Conservation (phyloP, 2,888 invertebrate species). For the Choristoneura rosaceana region DNA sequence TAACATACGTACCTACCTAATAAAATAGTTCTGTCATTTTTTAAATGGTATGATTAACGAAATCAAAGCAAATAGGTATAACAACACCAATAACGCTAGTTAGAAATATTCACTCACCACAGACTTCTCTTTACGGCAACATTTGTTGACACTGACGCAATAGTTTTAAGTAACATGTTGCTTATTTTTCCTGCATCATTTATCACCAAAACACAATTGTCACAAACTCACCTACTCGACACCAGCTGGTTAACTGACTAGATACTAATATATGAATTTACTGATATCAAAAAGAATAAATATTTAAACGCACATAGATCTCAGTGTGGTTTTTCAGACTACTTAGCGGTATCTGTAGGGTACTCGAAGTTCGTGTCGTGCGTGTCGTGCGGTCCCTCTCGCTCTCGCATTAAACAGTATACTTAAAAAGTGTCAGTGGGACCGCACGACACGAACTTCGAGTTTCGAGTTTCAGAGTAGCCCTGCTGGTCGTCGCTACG, state of each 20-base stretch:
- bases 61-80: neutral
- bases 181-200: neutral
- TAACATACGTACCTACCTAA: neutral
- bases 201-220: slow-evolving; percentile 20
- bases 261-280: neutral
- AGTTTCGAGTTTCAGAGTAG: too few species aligned
- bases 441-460: too few species aligned
- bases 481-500: neutral
- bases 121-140: slow-evolving; percentile 13
- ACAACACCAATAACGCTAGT: neutral
- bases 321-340: neutral
- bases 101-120: slow-evolving; percentile 6
- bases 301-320: neutral
- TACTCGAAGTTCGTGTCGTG: too few species aligned
- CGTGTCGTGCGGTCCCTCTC: too few species aligned
- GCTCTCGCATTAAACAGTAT: too few species aligned
- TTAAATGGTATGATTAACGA: too few species aligned
- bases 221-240: slow-evolving; percentile 6
- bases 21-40: neutral
- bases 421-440: too few species aligned
- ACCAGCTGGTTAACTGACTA: neutral
- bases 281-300: neutral
- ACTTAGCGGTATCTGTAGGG: neutral
- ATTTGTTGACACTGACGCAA: slow-evolving; percentile 13
- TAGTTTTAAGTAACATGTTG: slow-evolving; percentile 30